phyloP scores from a whole-genome alignment of 2,113 vertebrate genomes.

The Caranx ignobilis region DNA sequence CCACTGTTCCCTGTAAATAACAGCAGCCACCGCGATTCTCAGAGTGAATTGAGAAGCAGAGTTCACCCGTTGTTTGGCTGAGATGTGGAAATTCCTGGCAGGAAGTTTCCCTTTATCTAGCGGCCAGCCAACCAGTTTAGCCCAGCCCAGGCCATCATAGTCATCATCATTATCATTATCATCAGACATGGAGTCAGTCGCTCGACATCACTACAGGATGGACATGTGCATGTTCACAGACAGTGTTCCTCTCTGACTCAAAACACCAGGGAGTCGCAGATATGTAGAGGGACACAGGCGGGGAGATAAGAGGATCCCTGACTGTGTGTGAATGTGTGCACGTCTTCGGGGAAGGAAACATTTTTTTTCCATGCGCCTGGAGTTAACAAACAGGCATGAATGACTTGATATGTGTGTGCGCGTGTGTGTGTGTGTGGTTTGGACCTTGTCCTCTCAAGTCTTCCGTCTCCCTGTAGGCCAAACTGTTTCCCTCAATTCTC shows the following conservation, averaged over 20 bases:
- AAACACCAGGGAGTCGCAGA: constrained; percentile 59
- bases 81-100: constrained; percentile 72
- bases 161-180: constrained; percentile 72
- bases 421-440: constrained; percentile 37
- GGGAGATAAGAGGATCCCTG: constrained; percentile 65
- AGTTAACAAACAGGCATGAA: constrained; percentile 59
- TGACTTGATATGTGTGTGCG: constrained; percentile 30
- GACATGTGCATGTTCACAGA: constrained; percentile 50
- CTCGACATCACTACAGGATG: constrained; percentile 37
- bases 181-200: constrained; percentile 61
- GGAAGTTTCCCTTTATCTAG: constrained; percentile 73
- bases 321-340: constrained; percentile 44
- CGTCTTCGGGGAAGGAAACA: constrained; percentile 57
- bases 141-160: constrained; percentile 57
- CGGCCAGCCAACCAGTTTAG: constrained; percentile 37
- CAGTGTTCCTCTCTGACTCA: constrained; percentile 48
- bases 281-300: constrained; percentile 48
- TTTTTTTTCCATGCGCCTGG: constrained; percentile 49
- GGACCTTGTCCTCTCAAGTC: constrained; percentile 32
- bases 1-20: constrained; percentile 50
- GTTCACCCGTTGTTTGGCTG: constrained; percentile 56
- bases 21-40: constrained; percentile 43
- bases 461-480: constrained; percentile 35
- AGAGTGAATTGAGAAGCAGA: constrained; percentile 55
- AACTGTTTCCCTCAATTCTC: constrained; percentile 36